Conservation (phyloP, 2,888 invertebrate species). For the Zaprionus obscuricornis region DNA sequence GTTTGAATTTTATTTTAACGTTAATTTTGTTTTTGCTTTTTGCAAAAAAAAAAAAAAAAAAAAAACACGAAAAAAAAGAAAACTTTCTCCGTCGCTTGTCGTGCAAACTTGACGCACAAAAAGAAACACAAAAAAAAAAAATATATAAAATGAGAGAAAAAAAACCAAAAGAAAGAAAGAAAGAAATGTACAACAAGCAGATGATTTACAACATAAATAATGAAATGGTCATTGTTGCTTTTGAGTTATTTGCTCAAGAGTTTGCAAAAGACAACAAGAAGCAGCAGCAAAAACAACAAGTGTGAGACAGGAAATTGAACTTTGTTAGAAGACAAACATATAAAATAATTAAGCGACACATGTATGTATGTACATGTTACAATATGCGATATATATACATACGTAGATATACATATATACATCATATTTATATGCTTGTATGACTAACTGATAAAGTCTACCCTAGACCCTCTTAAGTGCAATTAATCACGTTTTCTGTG, state of each 20-base stretch:
- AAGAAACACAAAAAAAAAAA: conserved; percentile 36
- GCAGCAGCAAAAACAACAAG: conserved; percentile 15
- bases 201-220: conserved; percentile 69
- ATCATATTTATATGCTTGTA: no score
- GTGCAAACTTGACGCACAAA: conserved; percentile 69
- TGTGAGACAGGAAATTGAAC: conserved; percentile 62
- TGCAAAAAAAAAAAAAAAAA: conserved; percentile 40
- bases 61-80: conserved; percentile 47
- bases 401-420: no score
- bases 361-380: no score
- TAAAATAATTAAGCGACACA: conserved; percentile 28
- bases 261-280: conserved; percentile 10
- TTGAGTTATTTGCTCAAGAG: conserved; percentile 63
- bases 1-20: conserved; percentile 54
- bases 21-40: conserved; percentile 54
- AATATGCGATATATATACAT: no score
- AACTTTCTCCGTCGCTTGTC: conserved; percentile 72
- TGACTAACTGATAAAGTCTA: conserved; percentile 20
- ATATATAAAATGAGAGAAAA: conserved; percentile 8
- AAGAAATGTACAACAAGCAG: conserved; percentile 69
- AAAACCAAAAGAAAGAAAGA: conserved; percentile 17
- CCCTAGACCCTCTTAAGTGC: conserved; percentile 14
- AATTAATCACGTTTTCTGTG: conserved; percentile 53
- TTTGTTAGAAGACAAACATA: conserved; percentile 33
- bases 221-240: conserved; percentile 58